phyloP scores from a whole-genome alignment of 2,888 invertebrate species.

The Oconnorella tubifera region DNA sequence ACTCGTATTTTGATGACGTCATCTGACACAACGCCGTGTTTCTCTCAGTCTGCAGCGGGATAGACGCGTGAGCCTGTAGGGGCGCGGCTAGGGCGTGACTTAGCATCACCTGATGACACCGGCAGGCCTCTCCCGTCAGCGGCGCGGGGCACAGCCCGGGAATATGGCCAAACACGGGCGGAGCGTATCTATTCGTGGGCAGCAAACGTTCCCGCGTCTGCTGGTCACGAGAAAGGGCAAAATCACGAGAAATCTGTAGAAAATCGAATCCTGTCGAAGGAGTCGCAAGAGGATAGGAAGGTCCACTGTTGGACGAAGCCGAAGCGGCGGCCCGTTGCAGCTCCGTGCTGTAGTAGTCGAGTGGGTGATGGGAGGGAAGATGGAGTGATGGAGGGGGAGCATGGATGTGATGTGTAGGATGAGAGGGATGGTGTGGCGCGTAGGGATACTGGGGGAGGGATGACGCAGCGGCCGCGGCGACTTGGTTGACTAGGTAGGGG shows the following conservation, averaged over 20 bases:
- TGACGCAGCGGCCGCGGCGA: constrained; percentile 10
- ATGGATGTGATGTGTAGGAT: neutral
- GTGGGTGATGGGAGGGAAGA: neutral
- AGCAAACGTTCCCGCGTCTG: neutral
- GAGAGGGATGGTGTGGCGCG: constrained; percentile 1
- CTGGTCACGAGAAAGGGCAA: neutral
- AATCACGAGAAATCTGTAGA: neutral
- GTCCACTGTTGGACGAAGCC: neutral
- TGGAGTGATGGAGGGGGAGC: neutral
- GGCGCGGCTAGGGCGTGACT: constrained; percentile 4
- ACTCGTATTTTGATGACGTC: constrained; percentile 13
- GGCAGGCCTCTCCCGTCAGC: constrained; percentile 12
- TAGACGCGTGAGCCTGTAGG: neutral
- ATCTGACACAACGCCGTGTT: neutral
- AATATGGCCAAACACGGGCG: neutral
- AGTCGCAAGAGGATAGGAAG: neutral
- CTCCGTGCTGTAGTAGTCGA: constrained; percentile 10
- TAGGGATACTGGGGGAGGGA: constrained; percentile 15
- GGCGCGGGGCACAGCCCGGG: constrained; percentile 6
- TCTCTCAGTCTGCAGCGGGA: neutral
- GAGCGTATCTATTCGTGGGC: neutral
- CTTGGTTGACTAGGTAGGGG: constrained; percentile 70
- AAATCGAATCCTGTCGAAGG: neutral
- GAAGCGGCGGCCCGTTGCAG: constrained; percentile 8
- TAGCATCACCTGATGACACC: constrained; percentile 3